A percentile compares a stretch with the other conserved stretches of the same genome.
These are phyloP conservation scores for Parnassius apollo DNA, from an alignment of 2,888 invertebrate species.

Conservation along the genomic window DNA sequence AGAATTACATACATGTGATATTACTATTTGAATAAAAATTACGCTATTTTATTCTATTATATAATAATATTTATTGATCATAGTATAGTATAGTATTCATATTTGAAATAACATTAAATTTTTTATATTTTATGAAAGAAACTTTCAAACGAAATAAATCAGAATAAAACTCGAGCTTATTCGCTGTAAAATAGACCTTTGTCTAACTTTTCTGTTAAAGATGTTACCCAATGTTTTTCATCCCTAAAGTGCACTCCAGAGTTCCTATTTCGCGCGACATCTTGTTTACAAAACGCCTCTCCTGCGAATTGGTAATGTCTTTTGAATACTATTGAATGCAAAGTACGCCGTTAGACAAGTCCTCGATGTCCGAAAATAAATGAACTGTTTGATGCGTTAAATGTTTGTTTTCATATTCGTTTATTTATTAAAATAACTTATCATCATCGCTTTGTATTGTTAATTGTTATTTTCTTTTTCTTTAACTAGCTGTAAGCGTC, in stretches of 20 bases:
- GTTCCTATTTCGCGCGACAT: constrained; percentile 29
- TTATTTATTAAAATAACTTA: no score
- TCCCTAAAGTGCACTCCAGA: constrained; percentile 30
- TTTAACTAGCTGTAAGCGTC: no score
- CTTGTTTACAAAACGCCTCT: constrained; percentile 38
- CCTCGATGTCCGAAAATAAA: constrained; percentile 2
- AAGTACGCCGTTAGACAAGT: constrained; percentile 20
- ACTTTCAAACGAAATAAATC: no score
- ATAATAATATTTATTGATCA: no score
- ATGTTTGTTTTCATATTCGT: not conserved
- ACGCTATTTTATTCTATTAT: no score
- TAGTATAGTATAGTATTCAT: no score
- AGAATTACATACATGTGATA: no score
- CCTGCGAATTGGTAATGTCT: constrained; percentile 37
- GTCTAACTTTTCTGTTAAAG: constrained; percentile 17
- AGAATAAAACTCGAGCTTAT: not conserved
- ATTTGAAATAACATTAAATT: no score
- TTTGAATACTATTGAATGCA: constrained; percentile 41
- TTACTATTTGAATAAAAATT: no score
- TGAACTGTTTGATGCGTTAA: constrained; percentile 1
- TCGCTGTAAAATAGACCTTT: constrained; percentile 2
- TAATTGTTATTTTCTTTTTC: no score
- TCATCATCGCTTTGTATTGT: no score
- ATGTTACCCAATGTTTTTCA: constrained; percentile 23
- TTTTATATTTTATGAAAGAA: no score